A percentile compares a stretch with the other conserved stretches of the same genome.
These are phyloP conservation scores for Drosophila virilis DNA, from an alignment of 1,140 invertebrate species.

Conservation along the genomic window DNA sequence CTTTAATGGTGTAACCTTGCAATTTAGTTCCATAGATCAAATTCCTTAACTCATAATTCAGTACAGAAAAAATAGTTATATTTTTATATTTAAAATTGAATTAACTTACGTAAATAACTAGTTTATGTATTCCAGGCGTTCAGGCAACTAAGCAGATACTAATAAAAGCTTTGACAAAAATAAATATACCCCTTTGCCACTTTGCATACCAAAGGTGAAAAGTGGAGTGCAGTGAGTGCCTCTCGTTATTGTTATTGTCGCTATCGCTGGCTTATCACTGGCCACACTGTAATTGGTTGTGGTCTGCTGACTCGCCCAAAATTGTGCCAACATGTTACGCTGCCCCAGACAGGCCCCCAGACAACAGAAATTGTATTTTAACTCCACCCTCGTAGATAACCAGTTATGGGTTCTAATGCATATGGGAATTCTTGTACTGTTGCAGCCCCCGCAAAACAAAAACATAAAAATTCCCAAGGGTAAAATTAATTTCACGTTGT, in stretches of 20 bases:
- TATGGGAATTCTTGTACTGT: slow-evolving; percentile 31
- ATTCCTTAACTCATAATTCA: too few relatives aligned
- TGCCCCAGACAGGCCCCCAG: slow-evolving; percentile 25
- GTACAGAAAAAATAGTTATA: too few relatives aligned
- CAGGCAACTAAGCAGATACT: too few relatives aligned
- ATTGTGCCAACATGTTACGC: slow-evolving; percentile 20
- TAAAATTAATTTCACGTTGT: slow-evolving; percentile 67
- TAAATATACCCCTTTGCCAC: background rate
- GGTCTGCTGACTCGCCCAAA: slow-evolving; percentile 31
- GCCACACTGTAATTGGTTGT: slow-evolving; percentile 44
- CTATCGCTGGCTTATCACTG: slow-evolving; percentile 34
- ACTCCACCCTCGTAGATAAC: slow-evolving; percentile 6
- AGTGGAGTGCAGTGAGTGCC: slow-evolving; percentile 25
- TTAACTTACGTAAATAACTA: too few relatives aligned
- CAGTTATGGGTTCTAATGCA: slow-evolving; percentile 51
- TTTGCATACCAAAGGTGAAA: background rate
- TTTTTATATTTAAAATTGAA: too few relatives aligned
- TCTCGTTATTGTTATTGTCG: slow-evolving; percentile 18
- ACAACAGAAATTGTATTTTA: slow-evolving; percentile 17
- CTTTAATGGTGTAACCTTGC: too few relatives aligned
- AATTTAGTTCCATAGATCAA: too few relatives aligned
- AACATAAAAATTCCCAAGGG: slow-evolving; percentile 36
- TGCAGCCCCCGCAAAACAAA: slow-evolving; percentile 10
- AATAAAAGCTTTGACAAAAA: too few relatives aligned
- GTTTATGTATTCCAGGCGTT: too few relatives aligned